These are phyloP conservation scores for Dallia pectoralis DNA, from an alignment of 2,797 vertebrate species.

Conservation along the genomic window DNA sequence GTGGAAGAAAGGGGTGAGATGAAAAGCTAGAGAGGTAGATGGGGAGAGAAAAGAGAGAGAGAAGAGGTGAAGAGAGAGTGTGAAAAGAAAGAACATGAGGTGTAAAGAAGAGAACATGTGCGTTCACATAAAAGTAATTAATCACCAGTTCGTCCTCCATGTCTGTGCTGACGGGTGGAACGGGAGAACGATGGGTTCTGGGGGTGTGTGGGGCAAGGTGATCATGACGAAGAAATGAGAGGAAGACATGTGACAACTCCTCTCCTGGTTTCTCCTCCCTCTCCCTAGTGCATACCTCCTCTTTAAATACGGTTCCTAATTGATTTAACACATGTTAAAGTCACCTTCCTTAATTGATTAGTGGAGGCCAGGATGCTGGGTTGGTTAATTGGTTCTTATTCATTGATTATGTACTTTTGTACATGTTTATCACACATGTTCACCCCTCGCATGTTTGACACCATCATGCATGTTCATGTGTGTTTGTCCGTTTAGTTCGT, in stretches of 20 bases:
- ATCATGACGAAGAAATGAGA: conserved; percentile 6
- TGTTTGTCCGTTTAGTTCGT: not conserved
- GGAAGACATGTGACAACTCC: conserved; percentile 32
- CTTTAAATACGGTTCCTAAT: not conserved
- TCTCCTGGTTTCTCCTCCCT: not conserved
- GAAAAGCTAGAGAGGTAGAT: too few species aligned
- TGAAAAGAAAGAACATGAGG: conserved; percentile 30
- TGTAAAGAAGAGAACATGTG: conserved; percentile 37
- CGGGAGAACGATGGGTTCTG: conserved; percentile 67
- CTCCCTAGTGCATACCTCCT: not conserved
- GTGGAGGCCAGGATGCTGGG: not conserved
- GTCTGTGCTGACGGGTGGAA: conserved; percentile 70
- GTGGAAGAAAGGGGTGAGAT: too few species aligned
- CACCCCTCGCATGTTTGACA: conserved; percentile 30
- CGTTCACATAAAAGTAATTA: conserved; percentile 51
- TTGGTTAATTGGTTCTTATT: not conserved
- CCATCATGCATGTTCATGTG: conserved; percentile 31
- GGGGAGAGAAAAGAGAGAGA: too few species aligned
- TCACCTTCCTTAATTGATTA: not conserved
- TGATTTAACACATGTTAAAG: not conserved
- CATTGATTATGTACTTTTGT: conserved; percentile 27
- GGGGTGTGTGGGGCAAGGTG: conserved; percentile 48
- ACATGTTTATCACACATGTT: conserved; percentile 31
- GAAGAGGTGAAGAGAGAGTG: not conserved
- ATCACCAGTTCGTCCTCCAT: conserved; percentile 58